phyloP scores from a whole-genome alignment of 2,888 invertebrate species.

The Xylota segnis region DNA sequence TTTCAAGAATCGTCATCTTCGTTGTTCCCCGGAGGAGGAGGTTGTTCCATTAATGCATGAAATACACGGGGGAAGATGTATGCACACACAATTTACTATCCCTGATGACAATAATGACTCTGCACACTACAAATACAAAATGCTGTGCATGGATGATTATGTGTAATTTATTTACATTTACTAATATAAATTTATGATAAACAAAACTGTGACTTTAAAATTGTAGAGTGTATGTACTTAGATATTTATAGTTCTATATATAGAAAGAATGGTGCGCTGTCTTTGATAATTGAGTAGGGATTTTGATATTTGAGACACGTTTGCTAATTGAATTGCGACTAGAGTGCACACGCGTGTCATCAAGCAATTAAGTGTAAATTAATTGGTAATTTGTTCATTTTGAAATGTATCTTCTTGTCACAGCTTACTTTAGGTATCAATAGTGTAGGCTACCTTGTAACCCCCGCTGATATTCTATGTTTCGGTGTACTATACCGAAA shows the following conservation, averaged over 20 bases:
- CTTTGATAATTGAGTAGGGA: neutral
- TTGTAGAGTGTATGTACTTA: neutral
- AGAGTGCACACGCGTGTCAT: neutral
- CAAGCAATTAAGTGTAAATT: neutral
- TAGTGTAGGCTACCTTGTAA: no score
- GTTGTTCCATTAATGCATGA: conserved; percentile 13
- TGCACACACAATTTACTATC: conserved; percentile 34
- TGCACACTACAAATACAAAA: conserved; percentile 14
- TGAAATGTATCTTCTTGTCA: neutral
- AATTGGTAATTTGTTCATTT: neutral
- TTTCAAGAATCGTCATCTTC: conserved; percentile 32
- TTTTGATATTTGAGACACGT: neutral
- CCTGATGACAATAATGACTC: conserved; percentile 25
- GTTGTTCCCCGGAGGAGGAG: neutral
- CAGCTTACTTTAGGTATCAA: neutral
- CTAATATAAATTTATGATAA: conserved; percentile 24
- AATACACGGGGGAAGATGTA: conserved; percentile 21
- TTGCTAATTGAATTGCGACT: neutral
- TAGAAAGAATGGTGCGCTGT: neutral
- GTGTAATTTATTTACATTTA: conserved; percentile 55
- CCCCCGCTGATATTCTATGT: no score
- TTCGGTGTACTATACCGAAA: no score
- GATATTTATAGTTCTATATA: neutral
- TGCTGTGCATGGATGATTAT: conserved; percentile 27
- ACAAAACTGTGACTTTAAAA: neutral